phyloP scores from a whole-genome alignment of 2,113 vertebrate genomes.

The Corythornis vintsioides region DNA sequence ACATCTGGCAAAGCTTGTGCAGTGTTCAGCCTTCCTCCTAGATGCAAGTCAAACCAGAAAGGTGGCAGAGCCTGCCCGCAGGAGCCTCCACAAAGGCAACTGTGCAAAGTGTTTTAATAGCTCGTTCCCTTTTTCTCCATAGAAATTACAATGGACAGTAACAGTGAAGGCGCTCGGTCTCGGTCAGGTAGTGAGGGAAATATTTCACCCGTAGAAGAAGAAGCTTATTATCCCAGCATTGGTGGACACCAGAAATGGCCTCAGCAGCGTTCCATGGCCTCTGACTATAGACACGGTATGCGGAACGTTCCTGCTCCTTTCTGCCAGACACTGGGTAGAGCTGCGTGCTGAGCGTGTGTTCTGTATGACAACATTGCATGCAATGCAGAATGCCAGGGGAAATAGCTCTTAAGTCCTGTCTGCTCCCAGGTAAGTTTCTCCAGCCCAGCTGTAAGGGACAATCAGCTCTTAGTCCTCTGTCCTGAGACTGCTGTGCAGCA shows the following conservation, averaged over 20 bases:
- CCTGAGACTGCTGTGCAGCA: constrained; percentile 10
- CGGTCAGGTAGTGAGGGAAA: constrained; percentile 87
- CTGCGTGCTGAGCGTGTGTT: constrained; percentile 40
- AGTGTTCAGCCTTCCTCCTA: background rate
- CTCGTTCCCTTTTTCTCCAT: constrained; percentile 77
- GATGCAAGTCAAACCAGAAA: background rate
- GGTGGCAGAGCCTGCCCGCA: background rate
- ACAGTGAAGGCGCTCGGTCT: constrained; percentile 83
- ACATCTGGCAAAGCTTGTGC: background rate
- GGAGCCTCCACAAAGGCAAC: background rate
- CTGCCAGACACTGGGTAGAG: constrained; percentile 31
- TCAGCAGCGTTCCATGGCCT: constrained; percentile 79
- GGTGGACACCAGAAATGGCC: constrained; percentile 84
- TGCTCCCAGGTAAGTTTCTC: constrained; percentile 46
- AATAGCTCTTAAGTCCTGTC: background rate
- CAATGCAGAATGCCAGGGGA: constrained; percentile 37
- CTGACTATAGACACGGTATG: constrained; percentile 88
- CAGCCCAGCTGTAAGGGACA: background rate
- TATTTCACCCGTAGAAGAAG: constrained; percentile 87
- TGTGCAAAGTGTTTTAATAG: constrained; percentile 56
- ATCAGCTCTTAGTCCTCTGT: background rate
- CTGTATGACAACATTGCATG: constrained; percentile 59
- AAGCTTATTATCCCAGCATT: constrained; percentile 90
- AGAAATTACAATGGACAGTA: constrained; percentile 94
- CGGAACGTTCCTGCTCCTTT: constrained; percentile 62